phyloP scores from a whole-genome alignment of 1,140 invertebrate species.

The Drosophila neocordata region DNA sequence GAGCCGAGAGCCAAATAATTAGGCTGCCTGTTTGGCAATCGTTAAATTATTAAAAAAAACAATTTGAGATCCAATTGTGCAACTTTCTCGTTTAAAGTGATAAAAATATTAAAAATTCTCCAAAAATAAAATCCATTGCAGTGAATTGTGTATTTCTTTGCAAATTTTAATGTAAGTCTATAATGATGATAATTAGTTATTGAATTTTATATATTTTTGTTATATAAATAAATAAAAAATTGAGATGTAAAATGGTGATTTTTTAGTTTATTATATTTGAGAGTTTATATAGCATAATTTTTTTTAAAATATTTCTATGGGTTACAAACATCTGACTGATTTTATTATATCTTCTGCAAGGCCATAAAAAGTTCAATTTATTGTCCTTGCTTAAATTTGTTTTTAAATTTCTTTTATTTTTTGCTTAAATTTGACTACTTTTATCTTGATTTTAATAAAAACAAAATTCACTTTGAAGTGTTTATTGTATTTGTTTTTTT shows the following conservation, averaged over 20 bases:
- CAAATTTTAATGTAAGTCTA: background rate
- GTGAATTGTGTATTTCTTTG: background rate
- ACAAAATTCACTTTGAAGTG: too few species aligned
- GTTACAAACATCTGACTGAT: too few species aligned
- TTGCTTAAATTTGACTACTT: too few species aligned
- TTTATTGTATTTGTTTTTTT: too few species aligned
- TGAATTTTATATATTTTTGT: background rate
- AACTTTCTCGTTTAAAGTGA: background rate
- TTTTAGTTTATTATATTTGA: background rate
- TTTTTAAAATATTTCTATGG: too few species aligned
- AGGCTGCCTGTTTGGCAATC: slow-evolving; percentile 19
- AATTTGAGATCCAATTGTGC: background rate
- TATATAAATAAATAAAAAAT: background rate
- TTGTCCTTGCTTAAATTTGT: too few species aligned
- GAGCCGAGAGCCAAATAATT: background rate
- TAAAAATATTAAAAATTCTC: background rate
- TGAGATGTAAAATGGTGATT: background rate
- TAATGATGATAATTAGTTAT: background rate
- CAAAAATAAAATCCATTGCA: background rate
- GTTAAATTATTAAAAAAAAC: background rate
- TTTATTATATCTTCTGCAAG: too few species aligned
- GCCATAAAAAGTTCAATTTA: too few species aligned
- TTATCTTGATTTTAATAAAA: too few species aligned
- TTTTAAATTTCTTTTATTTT: too few species aligned
- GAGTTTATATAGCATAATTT: background rate